These are phyloP conservation scores for Melanotaenia trifasciata DNA, from an alignment of 2,797 vertebrate species.

Conservation along the genomic window DNA sequence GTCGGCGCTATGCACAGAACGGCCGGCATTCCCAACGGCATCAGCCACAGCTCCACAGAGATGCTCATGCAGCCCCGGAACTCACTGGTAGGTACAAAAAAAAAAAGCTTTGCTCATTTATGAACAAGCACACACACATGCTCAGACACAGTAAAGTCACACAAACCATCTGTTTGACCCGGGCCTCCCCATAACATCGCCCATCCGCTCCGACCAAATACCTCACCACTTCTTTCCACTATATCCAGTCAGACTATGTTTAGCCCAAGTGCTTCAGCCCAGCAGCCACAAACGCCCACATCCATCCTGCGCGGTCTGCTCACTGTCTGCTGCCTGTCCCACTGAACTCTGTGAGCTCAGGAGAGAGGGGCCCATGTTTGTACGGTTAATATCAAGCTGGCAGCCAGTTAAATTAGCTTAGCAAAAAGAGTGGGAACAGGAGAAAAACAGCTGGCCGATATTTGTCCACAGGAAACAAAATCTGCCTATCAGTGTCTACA, in stretches of 20 bases:
- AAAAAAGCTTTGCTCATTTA: conserved; percentile 15
- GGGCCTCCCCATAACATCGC: conserved; percentile 35
- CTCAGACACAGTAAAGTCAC: conserved; percentile 56
- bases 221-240: conserved; percentile 71
- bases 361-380: conserved; percentile 6
- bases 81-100: conserved; percentile 77
- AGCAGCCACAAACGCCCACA: conserved; percentile 71
- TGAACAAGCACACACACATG: conserved; percentile 44
- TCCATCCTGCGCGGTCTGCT: conserved; percentile 68
- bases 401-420: conserved; percentile 13
- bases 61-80: conserved; percentile 81
- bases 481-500: background rate
- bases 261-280: conserved; percentile 56
- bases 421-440: background rate
- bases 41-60: conserved; percentile 86
- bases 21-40: conserved; percentile 82
- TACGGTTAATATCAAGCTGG: background rate
- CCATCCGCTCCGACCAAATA: conserved; percentile 53
- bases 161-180: conserved; percentile 52
- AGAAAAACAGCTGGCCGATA: background rate
- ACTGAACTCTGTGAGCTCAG: conserved; percentile 50
- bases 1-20: conserved; percentile 84
- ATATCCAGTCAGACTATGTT: conserved; percentile 73
- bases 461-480: background rate
- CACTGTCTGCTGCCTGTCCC: conserved; percentile 61